Evolutionary conservation across 1,140 invertebrate genomes (phyloP).

Genomic region (Wasmannia auropunctata): DNA sequence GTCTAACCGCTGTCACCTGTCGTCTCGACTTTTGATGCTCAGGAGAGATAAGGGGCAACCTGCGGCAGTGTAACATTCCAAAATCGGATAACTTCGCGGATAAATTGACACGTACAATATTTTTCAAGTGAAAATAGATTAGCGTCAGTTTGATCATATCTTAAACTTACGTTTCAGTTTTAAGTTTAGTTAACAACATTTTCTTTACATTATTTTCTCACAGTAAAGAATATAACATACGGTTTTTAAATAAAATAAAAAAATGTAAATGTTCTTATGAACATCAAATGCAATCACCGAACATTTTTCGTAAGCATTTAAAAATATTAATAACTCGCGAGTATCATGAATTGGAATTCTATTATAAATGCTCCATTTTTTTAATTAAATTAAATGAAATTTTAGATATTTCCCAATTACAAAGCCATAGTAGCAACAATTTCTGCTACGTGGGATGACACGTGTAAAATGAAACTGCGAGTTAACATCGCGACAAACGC

Average conservation of each 20-base stretch:
- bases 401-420: background rate
- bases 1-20: constrained; percentile 53
- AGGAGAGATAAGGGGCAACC: constrained; percentile 17
- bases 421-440: background rate
- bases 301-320: too few relatives aligned
- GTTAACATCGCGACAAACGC: background rate
- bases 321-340: background rate
- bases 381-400: background rate
- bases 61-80: constrained; percentile 6
- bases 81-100: constrained; percentile 12
- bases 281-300: too few relatives aligned
- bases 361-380: background rate
- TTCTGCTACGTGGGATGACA: background rate
- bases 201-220: background rate
- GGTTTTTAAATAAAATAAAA: background rate
- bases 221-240: background rate
- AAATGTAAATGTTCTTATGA: background rate
- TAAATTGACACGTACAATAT: constrained; percentile 17
- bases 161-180: too few relatives aligned
- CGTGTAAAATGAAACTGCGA: background rate
- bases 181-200: too few relatives aligned
- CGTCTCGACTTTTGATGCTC: constrained; percentile 49
- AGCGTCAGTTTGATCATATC: constrained; percentile 10
- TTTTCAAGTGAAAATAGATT: constrained; percentile 10
- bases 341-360: background rate